Percentiles rank a stretch among this genome's conserved stretches.
Conservation (phyloP, 2,113 vertebrate species). For the Motacilla alba region DNA sequence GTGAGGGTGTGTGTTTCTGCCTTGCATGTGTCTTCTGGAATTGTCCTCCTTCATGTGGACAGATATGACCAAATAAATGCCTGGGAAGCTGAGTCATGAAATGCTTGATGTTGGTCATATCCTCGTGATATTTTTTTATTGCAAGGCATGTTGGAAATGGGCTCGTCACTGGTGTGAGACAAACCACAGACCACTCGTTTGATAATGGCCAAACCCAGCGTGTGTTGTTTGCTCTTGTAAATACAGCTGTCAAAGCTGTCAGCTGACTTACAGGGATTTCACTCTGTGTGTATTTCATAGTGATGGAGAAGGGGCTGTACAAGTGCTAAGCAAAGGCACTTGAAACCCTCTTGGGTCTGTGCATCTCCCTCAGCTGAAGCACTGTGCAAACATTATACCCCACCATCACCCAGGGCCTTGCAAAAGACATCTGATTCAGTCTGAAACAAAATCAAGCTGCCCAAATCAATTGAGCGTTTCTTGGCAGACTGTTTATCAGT, state of each 20-base stretch:
- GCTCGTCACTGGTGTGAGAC: neutral
- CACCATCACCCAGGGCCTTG: neutral
- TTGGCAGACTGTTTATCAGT: conserved; percentile 6
- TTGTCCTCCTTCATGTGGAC: neutral
- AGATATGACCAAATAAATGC: neutral
- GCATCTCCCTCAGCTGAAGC: neutral
- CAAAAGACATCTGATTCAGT: neutral
- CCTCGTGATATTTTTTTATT: neutral
- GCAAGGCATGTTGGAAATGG: neutral
- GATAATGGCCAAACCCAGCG: neutral
- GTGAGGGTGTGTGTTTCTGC: neutral
- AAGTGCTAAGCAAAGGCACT: neutral
- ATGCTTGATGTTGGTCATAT: neutral
- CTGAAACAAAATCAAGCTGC: neutral
- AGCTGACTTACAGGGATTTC: neutral
- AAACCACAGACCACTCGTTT: neutral
- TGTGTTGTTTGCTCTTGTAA: neutral
- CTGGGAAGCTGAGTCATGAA: neutral
- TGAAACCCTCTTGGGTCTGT: neutral
- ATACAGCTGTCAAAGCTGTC: neutral
- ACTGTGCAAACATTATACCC: neutral
- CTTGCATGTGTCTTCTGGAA: neutral
- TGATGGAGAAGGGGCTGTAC: neutral
- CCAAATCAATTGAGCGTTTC: neutral
- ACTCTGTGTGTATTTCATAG: neutral